These are phyloP conservation scores for Thera britannica DNA, from an alignment of 2,888 invertebrate genomes.

Conservation along the genomic window DNA sequence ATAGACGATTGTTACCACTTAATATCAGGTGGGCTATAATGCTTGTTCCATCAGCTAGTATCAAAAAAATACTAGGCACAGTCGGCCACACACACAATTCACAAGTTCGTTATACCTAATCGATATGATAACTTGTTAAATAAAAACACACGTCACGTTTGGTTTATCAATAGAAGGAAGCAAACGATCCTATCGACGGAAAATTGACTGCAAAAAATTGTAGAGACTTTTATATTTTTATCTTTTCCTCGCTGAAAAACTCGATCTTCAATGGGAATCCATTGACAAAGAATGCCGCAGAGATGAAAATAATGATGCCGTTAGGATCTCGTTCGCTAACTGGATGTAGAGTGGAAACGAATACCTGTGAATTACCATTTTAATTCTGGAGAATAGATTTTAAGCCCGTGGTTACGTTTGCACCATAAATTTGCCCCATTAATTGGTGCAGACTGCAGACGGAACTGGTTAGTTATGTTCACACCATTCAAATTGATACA, in stretches of 20 bases:
- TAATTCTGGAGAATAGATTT: background rate
- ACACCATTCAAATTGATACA: no score
- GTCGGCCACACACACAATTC: no score
- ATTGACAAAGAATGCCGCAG: conserved; percentile 4
- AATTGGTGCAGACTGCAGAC: no score
- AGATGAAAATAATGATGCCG: conserved; percentile 14
- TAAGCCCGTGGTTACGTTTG: no score
- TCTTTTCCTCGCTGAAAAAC: conserved; percentile 4
- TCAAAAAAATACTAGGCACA: no score
- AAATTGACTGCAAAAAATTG: background rate
- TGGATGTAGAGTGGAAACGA: conserved; percentile 1
- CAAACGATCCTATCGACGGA: background rate
- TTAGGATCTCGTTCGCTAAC: conserved; percentile 20
- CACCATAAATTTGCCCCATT: no score
- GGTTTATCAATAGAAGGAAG: background rate
- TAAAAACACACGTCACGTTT: background rate
- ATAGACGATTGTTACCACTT: no score
- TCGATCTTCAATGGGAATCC: conserved; percentile 13
- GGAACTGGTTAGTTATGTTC: no score
- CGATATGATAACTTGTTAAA: no score
- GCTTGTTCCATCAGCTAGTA: no score
- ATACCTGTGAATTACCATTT: conserved; percentile 11
- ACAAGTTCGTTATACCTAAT: no score
- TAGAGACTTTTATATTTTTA: background rate
- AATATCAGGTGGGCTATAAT: no score